phyloP scores from a whole-genome alignment of 2,113 vertebrate species.

The Mixornis gularis region DNA sequence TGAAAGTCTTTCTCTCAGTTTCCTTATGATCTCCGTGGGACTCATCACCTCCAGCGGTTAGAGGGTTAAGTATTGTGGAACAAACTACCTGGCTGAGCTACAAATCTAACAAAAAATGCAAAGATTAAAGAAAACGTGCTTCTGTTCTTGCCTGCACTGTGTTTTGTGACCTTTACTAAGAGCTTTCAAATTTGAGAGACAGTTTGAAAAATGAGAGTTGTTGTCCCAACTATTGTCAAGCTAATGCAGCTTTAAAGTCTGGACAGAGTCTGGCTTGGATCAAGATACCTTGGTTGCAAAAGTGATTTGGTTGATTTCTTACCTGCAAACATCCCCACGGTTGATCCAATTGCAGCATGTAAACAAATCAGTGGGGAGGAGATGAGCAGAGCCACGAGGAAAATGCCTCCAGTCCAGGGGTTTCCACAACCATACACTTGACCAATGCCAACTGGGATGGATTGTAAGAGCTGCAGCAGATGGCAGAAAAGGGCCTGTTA shows the following conservation, averaged over 20 bases:
- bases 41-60: background rate
- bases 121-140: background rate
- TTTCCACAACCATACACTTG: slow-evolving; percentile 94
- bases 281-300: background rate
- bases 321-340: slow-evolving; percentile 90
- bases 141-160: background rate
- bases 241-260: rapidly evolving
- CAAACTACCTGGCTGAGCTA: background rate
- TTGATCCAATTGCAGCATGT: slow-evolving; percentile 86
- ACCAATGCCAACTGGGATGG: slow-evolving; percentile 84
- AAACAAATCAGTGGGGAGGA: slow-evolving; percentile 87
- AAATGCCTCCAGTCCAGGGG: slow-evolving; percentile 87
- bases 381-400: slow-evolving; percentile 86
- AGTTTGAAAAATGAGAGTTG: background rate
- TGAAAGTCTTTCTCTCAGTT: background rate
- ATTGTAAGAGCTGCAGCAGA: slow-evolving; percentile 79
- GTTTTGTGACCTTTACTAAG: background rate
- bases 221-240: background rate
- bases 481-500: background rate
- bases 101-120: background rate
- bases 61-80: background rate
- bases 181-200: background rate
- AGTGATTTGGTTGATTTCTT: background rate
- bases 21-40: background rate
- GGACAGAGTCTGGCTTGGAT: background rate